phyloP scores from a whole-genome alignment of 2,888 invertebrate genomes.

The Mythimna albipuncta region DNA sequence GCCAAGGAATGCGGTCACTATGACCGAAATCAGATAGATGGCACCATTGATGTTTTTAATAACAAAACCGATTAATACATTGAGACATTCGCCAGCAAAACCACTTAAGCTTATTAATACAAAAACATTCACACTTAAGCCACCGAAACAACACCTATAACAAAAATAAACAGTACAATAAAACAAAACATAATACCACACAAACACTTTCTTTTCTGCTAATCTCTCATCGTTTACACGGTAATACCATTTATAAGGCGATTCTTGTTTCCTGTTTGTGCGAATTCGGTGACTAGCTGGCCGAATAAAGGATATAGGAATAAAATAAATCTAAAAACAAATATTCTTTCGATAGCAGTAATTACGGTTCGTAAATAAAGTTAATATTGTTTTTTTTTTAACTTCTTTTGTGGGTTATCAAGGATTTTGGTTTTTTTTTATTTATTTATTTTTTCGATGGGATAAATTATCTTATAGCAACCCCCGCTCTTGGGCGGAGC shows the following conservation, averaged over 20 bases:
- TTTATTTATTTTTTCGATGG: too few relatives aligned
- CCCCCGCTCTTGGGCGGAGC: too few relatives aligned
- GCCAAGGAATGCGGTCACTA: too few relatives aligned
- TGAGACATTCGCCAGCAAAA: too few relatives aligned
- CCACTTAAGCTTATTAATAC: not conserved
- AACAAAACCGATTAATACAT: too few relatives aligned
- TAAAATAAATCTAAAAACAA: constrained; percentile 84
- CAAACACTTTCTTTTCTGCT: constrained; percentile 47
- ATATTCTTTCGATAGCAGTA: constrained; percentile 78
- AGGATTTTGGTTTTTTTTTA: constrained; percentile 26
- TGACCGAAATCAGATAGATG: too few relatives aligned
- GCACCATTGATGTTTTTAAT: too few relatives aligned
- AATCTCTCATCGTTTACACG: constrained; percentile 56
- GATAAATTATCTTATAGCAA: too few relatives aligned
- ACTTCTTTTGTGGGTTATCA: constrained; percentile 50
- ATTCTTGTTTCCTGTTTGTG: constrained; percentile 69
- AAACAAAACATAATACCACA: constrained; percentile 37
- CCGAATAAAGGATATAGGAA: constrained; percentile 74
- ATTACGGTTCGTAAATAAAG: constrained; percentile 75
- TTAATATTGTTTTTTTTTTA: constrained; percentile 37
- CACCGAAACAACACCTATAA: not conserved
- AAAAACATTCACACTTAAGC: not conserved
- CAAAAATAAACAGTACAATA: constrained; percentile 39
- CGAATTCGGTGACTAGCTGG: constrained; percentile 53
- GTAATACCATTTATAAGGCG: constrained; percentile 63